phyloP scores from a whole-genome alignment of 2,888 invertebrate genomes.

The Drosophila emarginata region DNA sequence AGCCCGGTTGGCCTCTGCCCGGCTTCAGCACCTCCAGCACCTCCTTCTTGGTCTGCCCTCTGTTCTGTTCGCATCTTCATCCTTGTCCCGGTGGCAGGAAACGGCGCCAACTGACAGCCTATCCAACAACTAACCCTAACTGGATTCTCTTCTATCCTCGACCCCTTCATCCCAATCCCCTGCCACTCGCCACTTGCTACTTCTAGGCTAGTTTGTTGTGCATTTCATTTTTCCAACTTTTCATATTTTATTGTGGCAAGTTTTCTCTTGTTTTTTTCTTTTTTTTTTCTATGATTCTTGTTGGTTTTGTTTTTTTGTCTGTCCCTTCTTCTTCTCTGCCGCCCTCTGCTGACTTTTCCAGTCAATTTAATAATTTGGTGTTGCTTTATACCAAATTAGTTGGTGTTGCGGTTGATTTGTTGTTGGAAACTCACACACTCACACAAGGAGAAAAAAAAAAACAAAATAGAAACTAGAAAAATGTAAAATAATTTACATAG shows the following conservation, averaged over 20 bases:
- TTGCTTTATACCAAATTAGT: conserved; percentile 32
- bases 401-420: conserved; percentile 28
- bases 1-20: conserved; percentile 11
- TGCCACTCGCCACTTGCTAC: conserved; percentile 3
- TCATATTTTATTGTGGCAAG: conserved; percentile 58
- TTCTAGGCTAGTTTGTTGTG: conserved; percentile 49
- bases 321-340: neutral
- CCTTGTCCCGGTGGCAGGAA: conserved; percentile 53
- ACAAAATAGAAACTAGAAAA: neutral
- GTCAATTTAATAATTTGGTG: conserved; percentile 64
- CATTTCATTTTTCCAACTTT: conserved; percentile 58
- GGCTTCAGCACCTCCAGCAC: conserved; percentile 11
- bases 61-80: conserved; percentile 17
- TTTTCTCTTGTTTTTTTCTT: conserved; percentile 36
- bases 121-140: conserved; percentile 53
- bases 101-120: conserved; percentile 56
- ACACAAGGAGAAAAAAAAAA: neutral
- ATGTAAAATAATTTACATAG: conserved; percentile 33
- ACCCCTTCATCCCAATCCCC: conserved; percentile 10
- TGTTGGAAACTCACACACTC: neutral
- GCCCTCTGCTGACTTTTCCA: conserved; percentile 25
- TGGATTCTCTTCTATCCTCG: conserved; percentile 29
- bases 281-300: conserved; percentile 15
- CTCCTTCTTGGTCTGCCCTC: conserved; percentile 7
- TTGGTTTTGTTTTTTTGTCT: conserved; percentile 13